These are phyloP conservation scores for Sphaeridia pumilis DNA, from an alignment of 2,888 invertebrate species.

Conservation along the genomic window DNA sequence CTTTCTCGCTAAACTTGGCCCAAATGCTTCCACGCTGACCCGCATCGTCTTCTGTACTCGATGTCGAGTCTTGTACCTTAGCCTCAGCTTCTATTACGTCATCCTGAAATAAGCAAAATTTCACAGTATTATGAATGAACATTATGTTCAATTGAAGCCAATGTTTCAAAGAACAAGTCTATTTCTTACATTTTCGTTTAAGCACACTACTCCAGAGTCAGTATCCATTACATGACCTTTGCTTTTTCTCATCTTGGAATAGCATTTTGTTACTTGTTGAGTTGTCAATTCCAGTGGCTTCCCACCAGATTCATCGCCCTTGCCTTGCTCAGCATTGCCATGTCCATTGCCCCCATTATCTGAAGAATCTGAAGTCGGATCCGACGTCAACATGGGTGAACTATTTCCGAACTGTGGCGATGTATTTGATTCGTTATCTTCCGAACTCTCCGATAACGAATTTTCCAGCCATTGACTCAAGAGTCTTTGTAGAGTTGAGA, in stretches of 20 bases:
- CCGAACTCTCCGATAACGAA: conserved; percentile 61
- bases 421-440: conserved; percentile 71
- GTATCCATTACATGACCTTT: no score
- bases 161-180: no score
- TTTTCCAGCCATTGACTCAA: conserved; percentile 60
- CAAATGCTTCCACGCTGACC: conserved; percentile 45
- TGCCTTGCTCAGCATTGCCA: no score
- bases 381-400: conserved; percentile 57
- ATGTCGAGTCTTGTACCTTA: conserved; percentile 49
- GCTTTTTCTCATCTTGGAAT: no score
- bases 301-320: no score
- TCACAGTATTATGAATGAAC: no score
- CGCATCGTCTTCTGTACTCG: conserved; percentile 60
- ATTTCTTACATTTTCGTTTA: no score
- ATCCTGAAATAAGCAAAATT: conserved; percentile 44
- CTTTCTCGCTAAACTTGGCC: not conserved
- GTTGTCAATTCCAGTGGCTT: no score
- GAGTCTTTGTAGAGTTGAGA: conserved; percentile 56
- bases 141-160: no score
- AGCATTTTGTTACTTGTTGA: no score
- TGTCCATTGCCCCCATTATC: conserved; percentile 48
- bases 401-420: conserved; percentile 44
- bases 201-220: no score
- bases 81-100: conserved; percentile 55
- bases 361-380: conserved; percentile 61